Conservation (phyloP, 2,113 vertebrate genomes). For the Cariama cristata region DNA sequence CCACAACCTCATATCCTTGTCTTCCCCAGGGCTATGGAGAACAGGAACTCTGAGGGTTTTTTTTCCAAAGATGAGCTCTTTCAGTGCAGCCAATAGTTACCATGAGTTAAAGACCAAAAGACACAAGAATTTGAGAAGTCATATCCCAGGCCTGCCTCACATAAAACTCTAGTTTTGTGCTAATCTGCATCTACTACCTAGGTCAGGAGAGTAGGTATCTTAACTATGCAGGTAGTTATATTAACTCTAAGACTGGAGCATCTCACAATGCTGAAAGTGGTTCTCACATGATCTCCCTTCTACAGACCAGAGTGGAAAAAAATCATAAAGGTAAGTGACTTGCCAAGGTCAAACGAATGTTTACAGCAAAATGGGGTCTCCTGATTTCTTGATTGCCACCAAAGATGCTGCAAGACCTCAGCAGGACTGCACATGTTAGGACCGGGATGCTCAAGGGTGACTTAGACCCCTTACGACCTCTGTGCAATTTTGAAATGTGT, state of each 20-base stretch:
- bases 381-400: neutral
- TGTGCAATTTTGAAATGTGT: neutral
- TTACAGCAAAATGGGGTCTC: neutral
- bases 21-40: neutral
- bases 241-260: neutral
- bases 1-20: neutral
- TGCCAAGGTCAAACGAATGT: accelerated
- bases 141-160: neutral
- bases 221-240: neutral
- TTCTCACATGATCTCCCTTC: neutral
- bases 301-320: neutral
- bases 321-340: neutral
- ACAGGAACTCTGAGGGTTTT: neutral
- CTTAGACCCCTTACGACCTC: neutral
- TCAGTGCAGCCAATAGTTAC: neutral
- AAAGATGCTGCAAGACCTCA: neutral
- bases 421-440: neutral
- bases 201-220: neutral
- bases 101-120: neutral
- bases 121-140: neutral
- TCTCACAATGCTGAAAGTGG: neutral
- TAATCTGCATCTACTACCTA: neutral
- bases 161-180: neutral
- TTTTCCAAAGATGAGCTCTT: neutral
- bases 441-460: neutral